Base-by-base conservation (phyloP, 2,797 vertebrate genomes). In the Chloroceryle inda region DNA sequence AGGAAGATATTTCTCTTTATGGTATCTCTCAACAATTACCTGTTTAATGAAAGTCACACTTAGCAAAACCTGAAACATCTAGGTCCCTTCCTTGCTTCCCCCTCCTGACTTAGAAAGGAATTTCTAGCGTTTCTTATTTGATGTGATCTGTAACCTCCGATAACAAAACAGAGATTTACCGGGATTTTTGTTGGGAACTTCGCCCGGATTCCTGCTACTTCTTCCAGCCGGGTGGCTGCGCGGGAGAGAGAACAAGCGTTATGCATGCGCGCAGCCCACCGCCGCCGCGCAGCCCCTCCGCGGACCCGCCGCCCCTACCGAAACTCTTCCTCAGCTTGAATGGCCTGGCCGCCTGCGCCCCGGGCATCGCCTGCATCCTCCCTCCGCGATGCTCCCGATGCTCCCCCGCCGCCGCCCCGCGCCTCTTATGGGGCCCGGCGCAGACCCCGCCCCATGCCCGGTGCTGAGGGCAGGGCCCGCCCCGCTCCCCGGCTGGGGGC, bases 121-220 rank as follows among this genome's bases (percentile, higher is more conserved):
- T 0, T 22, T n/a, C 33, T 53, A 12, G 4, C 4, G 0, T 10
- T 49, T 56, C 10, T 38, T 21, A 22, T 40, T 4, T 21, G 73
- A 29, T 0, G 13, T 8, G 13, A 10, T 6, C 45, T 47, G 14
- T 16, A 22, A 4, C 40, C 35, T 13, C 62, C 23, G 3, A 29
- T 6, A 62, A 45, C 3, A 13, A 37, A 68, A 21, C 6, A 27
- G n/a, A 20, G 6, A 26, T 79, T 98, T 95, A 99, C 99, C 97
- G 99, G 99, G 81, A 99, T 97, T 89, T 99, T 99, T 42, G 98
- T 99, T 6, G 99, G 99, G 95, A 99, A 99, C 94, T 99, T 99
- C 38, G 97, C 97, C 58, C 98, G 80, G 95, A 99, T 99, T 31
- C 98, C 98, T 6, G 98, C 98, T 38, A 99, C 99, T 92, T 99